phyloP scores from a whole-genome alignment of 2,797 vertebrate species.

The Ataeniobius toweri region DNA sequence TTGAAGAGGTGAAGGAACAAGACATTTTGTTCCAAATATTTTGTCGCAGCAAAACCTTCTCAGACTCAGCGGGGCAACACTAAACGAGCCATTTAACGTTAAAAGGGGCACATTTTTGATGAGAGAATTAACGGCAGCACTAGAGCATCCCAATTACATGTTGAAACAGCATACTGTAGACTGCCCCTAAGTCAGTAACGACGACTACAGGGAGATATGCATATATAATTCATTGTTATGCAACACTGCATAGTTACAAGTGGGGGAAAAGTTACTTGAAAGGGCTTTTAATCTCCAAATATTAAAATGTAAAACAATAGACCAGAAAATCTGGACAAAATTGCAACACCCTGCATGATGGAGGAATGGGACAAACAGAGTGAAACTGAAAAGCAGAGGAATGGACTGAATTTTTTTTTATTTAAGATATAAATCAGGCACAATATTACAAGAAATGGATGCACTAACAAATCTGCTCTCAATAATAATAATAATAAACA shows the following conservation, averaged over 20 bases:
- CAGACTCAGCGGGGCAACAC: conserved; percentile 12
- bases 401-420: conserved; percentile 48
- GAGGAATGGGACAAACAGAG: neutral
- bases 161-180: conserved; percentile 22
- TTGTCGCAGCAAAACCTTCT: too few species aligned
- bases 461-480: conserved; percentile 67
- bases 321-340: conserved; percentile 4
- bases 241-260: conserved; percentile 7
- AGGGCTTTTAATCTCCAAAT: neutral
- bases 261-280: conserved; percentile 23
- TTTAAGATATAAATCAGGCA: conserved; percentile 75
- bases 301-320: neutral
- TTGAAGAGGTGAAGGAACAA: neutral
- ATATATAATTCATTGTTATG: conserved; percentile 31
- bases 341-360: neutral
- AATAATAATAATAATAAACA: conserved; percentile 48
- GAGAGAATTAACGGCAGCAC: conserved; percentile 26
- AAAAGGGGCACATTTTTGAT: conserved; percentile 14
- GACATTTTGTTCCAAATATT: conserved; percentile 6
- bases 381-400: neutral
- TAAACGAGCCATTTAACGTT: conserved; percentile 26
- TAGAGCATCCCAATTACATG: conserved; percentile 16
- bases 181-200: conserved; percentile 22
- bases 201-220: conserved; percentile 13
- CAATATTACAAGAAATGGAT: conserved; percentile 67